Evolutionary conservation across 2,888 invertebrate genomes (phyloP), one percentile per base, ranked within the genome.

Genomic region (Epsilonema sp.): DNA sequence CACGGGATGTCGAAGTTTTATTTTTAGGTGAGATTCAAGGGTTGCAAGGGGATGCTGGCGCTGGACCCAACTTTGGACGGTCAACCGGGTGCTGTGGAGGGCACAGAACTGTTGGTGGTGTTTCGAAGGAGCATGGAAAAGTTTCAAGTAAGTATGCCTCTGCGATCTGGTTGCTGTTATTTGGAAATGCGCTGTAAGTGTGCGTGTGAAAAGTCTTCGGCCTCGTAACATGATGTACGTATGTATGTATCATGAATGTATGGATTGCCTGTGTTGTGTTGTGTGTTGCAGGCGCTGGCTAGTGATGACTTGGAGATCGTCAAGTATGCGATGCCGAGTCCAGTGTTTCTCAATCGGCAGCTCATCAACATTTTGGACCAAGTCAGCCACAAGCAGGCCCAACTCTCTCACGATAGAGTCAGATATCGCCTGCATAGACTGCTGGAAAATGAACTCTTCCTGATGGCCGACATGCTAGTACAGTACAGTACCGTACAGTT

Each of bases 311-410:
- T 54, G 26, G 42, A 55, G 48, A 48, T 58, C 1, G 57, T 58
- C 16, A 58, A 58, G 48, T 55, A 57, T 45, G 50, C 57, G 37
- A 56, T 56, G 57, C 59, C 60, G 2, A 54, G 55, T n/a, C 55
- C 57, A 2, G 57, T 59, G 5, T 58, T 57, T 43, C 51, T 65
- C 26, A 65, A 65, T 52, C 57, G 62, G 19, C 65, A 64, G 24
- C 56, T 63, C 38, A 61, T 65, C 43, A 59, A 57, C 40, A 56
- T 65, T 40, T 45, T 65, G 44, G 61, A 61, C 46, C 55, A 56
- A 31, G 57, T 59, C 1, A 48, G 54, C 8, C 52, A 52, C 36
- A 52, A 52, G 41, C 57, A 57, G 26, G 51, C 52, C 3, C 20
- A 11, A n/a, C 13, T 5, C 21, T 5, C 8, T 8, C 56, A 58